Evolutionary conservation across 1,140 invertebrate genomes (phyloP).

Genomic region (Formica selysi): DNA sequence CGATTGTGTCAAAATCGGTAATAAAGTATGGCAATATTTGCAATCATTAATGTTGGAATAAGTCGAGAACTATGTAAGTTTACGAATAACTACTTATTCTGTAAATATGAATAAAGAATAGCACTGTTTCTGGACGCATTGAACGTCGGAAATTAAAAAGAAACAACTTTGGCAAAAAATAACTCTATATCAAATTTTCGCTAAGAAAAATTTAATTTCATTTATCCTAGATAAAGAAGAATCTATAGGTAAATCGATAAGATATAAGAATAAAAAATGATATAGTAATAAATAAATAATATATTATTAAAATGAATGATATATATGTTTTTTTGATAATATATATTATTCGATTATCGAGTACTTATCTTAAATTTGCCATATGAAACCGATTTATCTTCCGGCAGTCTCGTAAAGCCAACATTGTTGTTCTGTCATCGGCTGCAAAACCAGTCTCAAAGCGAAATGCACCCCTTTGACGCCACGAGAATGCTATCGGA

Average conservation of each 20-base stretch:
- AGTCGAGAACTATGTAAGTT: background rate
- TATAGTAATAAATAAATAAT: background rate
- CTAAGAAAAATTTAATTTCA: background rate
- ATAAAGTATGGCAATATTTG: background rate
- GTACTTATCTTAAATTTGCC: constrained; percentile 27
- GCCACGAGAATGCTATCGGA: constrained; percentile 46
- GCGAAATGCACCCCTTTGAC: constrained; percentile 43
- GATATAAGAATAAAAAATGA: background rate
- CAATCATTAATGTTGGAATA: background rate
- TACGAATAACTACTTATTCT: background rate
- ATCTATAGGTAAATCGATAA: background rate
- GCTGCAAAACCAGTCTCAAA: constrained; percentile 40
- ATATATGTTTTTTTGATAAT: background rate
- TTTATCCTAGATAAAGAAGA: too few relatives aligned
- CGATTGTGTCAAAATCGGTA: background rate
- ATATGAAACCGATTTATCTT: constrained; percentile 3
- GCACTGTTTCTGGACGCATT: too few relatives aligned
- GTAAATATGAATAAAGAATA: too few relatives aligned
- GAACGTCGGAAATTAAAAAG: background rate
- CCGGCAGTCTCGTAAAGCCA: constrained; percentile 5
- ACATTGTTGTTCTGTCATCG: constrained; percentile 13
- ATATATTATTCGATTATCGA: background rate
- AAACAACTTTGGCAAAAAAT: background rate
- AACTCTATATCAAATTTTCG: background rate
- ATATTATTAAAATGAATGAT: background rate